Base-by-base conservation (phyloP, 1,140 invertebrate species). In the Drosophila ogumai region DNA sequence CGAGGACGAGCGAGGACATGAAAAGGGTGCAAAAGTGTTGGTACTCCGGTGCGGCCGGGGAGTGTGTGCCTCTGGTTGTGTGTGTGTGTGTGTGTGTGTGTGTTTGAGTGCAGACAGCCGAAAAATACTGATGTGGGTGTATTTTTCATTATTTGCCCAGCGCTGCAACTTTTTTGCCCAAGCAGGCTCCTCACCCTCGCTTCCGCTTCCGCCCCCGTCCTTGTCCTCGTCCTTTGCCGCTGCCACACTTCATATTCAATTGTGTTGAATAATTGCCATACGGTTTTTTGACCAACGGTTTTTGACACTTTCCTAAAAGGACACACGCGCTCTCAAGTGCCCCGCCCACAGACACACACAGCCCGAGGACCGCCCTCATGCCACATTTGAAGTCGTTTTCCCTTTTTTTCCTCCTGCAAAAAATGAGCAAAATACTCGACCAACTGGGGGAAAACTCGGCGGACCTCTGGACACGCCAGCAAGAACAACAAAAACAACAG, bases 201-300 rank as follows among this genome's bases (percentile, higher is more conserved):
- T 22, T 3, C 5, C 25, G 25, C 25, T 5, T 0, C 5, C 25
- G 25, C 25, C 5, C 0, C 25, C 25, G 25, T 28, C 55, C 34
- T 19, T 15, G 6, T 32, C 41, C 65, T 40, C 44, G 61, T 65
- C 56, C 67, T 61, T 63, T 69, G 76, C 90, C 84, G 77, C 87
- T 87, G 76, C 91, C 91, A 82, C 91, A 92, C 91, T 92, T 92
- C 91, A 92, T 91, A 91, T 92, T 92, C 91, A 92, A 92, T 92
- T 92, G 91, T 91, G 90, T 92, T 92, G 91, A 92, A 92, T 92
- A 92, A 92, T 92, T 92, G 91, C 91, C 91, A 90, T 90, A 92
- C 88, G 91, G 79, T 91, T 91, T 91, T 91, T 91, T 88, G 82
- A 91, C 87, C 91, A 91, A 91, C 91, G 91, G 86, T 91, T 91